Evolutionary conservation across 2,888 invertebrate species (phyloP).

Genomic region (Parapristionchus giblindavisi): DNA sequence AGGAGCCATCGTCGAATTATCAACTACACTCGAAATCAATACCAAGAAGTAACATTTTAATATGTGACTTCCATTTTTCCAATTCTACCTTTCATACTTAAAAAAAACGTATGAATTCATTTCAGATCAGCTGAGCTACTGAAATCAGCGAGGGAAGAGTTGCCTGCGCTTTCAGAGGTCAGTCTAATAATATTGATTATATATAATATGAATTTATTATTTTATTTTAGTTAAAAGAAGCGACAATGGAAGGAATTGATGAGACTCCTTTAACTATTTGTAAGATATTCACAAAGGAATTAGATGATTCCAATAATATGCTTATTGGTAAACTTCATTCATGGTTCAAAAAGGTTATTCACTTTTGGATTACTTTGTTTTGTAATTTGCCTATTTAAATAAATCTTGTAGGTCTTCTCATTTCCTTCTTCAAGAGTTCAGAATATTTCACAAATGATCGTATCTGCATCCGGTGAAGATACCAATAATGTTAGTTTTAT

Average conservation of each 20-base stretch:
- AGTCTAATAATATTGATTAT: neutral
- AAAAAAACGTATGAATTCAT: neutral
- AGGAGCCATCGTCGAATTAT: slow-evolving; percentile 20
- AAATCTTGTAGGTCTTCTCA: no score
- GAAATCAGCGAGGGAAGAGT: neutral
- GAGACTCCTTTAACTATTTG: neutral
- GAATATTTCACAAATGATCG: neutral
- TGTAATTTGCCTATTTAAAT: no score
- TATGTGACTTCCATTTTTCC: neutral
- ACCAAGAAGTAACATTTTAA: neutral
- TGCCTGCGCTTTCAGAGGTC: neutral
- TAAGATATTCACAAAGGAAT: neutral
- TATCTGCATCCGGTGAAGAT: neutral
- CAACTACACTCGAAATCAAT: neutral
- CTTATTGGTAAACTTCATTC: slow-evolving; percentile 7
- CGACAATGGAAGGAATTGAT: neutral
- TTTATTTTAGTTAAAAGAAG: slow-evolving; percentile 2
- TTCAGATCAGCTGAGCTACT: slow-evolving; percentile 1
- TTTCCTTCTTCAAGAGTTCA: neutral
- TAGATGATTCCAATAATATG: slow-evolving; percentile 11
- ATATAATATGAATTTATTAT: neutral
- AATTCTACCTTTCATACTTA: neutral
- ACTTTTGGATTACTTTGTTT: no score
- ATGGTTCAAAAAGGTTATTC: slow-evolving; percentile 24
- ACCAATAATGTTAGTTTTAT: no score